phyloP scores from a whole-genome alignment of 1,140 invertebrate species.

The Drosophila albomicans region DNA sequence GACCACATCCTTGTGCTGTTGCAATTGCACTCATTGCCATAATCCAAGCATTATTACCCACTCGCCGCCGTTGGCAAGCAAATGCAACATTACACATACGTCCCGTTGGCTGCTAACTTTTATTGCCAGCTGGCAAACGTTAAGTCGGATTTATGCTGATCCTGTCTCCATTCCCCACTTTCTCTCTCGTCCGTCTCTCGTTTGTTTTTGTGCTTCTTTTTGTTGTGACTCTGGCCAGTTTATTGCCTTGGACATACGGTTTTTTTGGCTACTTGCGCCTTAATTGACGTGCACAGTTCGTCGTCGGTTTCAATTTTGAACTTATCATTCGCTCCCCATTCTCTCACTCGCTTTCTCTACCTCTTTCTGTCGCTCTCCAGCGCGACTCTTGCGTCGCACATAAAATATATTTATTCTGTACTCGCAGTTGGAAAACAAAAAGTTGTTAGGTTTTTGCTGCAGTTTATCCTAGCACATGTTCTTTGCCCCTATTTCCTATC shows the following conservation, averaged over 20 bases:
- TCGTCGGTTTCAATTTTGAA: conserved; percentile 55
- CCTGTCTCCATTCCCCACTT: neutral
- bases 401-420: conserved; percentile 42
- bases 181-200: neutral
- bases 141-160: conserved; percentile 80
- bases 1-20: conserved; percentile 23
- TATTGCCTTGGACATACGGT: conserved; percentile 44
- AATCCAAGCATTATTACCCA: conserved; percentile 39
- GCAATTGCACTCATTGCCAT: conserved; percentile 41
- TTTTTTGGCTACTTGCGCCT: conserved; percentile 32
- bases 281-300: conserved; percentile 61
- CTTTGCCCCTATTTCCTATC: neutral
- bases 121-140: conserved; percentile 53
- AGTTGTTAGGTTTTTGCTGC: conserved; percentile 47
- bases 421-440: conserved; percentile 32
- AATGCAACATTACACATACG: conserved; percentile 54
- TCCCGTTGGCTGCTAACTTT: conserved; percentile 47
- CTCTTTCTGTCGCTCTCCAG: neutral
- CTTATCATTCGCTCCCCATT: conserved; percentile 14
- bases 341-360: conserved; percentile 8
- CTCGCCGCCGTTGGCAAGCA: conserved; percentile 24
- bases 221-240: conserved; percentile 24
- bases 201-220: neutral
- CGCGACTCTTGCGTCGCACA: conserved; percentile 1
- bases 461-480: conserved; percentile 34